phyloP scores from a whole-genome alignment of 1,140 invertebrate genomes.

The fruit fly (Drosophila melanogaster) region Release_6_plus_ISO1_MT NC_004354.4:6224001-6224500 shows the following conservation, averaged over 20 bases:
- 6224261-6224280: background rate
- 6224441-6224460: too few species aligned
- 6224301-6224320: too few species aligned
- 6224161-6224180: conserved; percentile 51
- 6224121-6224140: conserved; percentile 13
- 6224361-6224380: too few species aligned
- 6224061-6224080: conserved; percentile 9
- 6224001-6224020: conserved; percentile 87
- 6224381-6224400: too few species aligned
- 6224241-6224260: conserved; percentile 46
- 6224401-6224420: too few species aligned
- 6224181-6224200: conserved; percentile 61
- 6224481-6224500: background rate
- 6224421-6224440: too few species aligned
- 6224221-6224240: conserved; percentile 51
- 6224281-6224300: background rate
- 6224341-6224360: too few species aligned
- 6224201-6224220: conserved; percentile 55
- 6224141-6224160: conserved; percentile 26
- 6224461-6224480: background rate
- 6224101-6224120: conserved; percentile 38
- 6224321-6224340: too few species aligned
- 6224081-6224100: conserved; percentile 29
- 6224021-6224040: conserved; percentile 1
- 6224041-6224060: conserved; percentile 2